A percentile compares a stretch with the other conserved stretches of the same genome.
phyloP scores from a whole-genome alignment of 1,140 invertebrate species.

The Mylabris phalerata region DNA sequence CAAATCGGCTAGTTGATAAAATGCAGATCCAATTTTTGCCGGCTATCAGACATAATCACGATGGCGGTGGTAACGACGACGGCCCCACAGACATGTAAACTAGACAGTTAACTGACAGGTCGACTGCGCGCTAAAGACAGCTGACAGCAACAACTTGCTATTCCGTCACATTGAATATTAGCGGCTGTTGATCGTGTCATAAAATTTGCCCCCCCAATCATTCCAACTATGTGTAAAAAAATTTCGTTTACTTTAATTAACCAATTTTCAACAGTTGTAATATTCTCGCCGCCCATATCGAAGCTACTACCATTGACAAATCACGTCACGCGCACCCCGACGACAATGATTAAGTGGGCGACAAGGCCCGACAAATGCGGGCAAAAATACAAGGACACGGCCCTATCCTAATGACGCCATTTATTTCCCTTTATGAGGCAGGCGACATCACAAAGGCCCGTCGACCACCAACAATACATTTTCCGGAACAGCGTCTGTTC shows the following conservation, averaged over 20 bases:
- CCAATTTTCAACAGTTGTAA: too few species aligned
- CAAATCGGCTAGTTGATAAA: slow-evolving; percentile 34
- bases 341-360: slow-evolving; percentile 36
- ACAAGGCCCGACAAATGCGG: slow-evolving; percentile 36
- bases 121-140: slow-evolving; percentile 32
- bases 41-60: slow-evolving; percentile 32
- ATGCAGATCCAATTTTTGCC: slow-evolving; percentile 36
- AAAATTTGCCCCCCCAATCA: slow-evolving; percentile 7
- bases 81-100: slow-evolving; percentile 34
- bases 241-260: too few species aligned
- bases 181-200: slow-evolving; percentile 31
- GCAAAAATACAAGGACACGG: slow-evolving; percentile 37
- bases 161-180: slow-evolving; percentile 29
- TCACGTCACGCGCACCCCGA: slow-evolving; percentile 31
- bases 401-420: slow-evolving; percentile 36
- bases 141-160: slow-evolving; percentile 36
- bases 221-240: too few species aligned
- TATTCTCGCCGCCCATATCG: too few species aligned
- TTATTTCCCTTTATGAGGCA: slow-evolving; percentile 37
- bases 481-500: slow-evolving; percentile 29
- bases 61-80: slow-evolving; percentile 27
- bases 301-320: slow-evolving; percentile 25
- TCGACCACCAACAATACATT: slow-evolving; percentile 30
- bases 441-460: slow-evolving; percentile 34
- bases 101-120: slow-evolving; percentile 36